Percentiles rank a stretch among this genome's conserved stretches.
Evolutionary conservation across 2,797 vertebrate genomes (phyloP).

Genomic region (Picus viridis): DNA sequence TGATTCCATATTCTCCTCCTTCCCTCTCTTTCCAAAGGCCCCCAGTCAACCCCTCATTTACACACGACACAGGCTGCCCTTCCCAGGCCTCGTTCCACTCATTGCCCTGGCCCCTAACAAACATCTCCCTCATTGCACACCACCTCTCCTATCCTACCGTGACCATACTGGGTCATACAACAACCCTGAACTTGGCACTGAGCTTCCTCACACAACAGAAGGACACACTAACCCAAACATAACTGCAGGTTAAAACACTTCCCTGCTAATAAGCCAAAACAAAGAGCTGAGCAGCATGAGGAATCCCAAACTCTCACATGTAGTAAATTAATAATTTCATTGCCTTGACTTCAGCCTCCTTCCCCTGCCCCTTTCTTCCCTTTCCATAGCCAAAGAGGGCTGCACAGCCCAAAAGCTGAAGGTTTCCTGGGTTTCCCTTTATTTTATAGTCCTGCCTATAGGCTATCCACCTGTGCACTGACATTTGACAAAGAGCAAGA

Average conservation of each 20-base stretch:
- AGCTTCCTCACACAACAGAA: background rate
- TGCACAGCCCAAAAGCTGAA: background rate
- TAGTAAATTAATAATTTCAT: background rate
- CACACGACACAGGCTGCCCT: background rate
- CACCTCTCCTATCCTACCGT: background rate
- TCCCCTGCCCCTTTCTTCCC: too few species aligned
- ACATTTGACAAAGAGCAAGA: background rate
- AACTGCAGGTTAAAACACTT: background rate
- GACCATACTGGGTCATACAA: background rate
- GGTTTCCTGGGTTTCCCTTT: fast-evolving
- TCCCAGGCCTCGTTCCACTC: background rate
- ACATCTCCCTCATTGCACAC: too few species aligned
- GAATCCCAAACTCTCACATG: background rate
- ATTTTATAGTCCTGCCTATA: background rate
- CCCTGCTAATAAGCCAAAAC: background rate
- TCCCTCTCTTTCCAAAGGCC: background rate
- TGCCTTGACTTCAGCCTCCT: background rate
- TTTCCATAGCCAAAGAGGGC: background rate
- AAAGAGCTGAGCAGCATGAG: background rate
- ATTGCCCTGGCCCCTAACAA: background rate
- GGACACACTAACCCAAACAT: too few species aligned
- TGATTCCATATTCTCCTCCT: background rate
- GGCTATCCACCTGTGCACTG: background rate
- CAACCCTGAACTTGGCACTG: background rate
- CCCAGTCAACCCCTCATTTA: background rate